Percentiles rank a stretch among this genome's conserved stretches.
phyloP scores from a whole-genome alignment of 2,797 vertebrate species.

The Sternotherus odoratus region DNA sequence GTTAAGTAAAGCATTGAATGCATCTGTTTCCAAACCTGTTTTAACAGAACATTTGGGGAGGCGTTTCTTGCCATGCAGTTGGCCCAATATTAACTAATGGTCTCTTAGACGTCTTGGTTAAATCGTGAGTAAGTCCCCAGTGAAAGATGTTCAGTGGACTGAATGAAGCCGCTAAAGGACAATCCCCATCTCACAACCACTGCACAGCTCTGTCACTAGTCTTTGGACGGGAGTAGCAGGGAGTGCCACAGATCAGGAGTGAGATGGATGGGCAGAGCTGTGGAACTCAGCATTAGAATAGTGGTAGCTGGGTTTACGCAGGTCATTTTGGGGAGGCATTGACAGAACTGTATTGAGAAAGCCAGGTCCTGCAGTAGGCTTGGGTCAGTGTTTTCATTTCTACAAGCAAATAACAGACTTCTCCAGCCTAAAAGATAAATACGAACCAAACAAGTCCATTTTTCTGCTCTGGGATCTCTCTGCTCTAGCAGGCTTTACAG shows the following conservation, averaged over 20 bases:
- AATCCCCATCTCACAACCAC: neutral
- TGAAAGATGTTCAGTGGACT: neutral
- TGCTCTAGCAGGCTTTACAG: constrained; percentile 48
- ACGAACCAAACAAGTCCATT: neutral
- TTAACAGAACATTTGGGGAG: neutral
- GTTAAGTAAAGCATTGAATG: neutral
- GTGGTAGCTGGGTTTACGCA: neutral
- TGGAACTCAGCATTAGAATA: neutral
- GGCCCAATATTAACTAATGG: neutral
- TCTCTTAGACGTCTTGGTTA: neutral
- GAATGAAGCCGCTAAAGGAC: neutral
- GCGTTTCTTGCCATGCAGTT: neutral
- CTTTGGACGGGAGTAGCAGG: neutral
- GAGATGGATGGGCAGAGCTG: neutral
- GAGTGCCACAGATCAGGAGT: neutral
- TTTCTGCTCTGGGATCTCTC: neutral
- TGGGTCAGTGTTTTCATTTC: neutral
- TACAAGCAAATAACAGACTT: neutral
- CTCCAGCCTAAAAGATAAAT: neutral
- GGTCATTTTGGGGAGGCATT: neutral
- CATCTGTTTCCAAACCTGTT: neutral
- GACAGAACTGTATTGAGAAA: neutral
- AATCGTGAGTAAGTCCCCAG: neutral
- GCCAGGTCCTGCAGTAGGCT: neutral
- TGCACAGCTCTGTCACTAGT: neutral